Percentiles rank a stretch among this genome's conserved stretches.
These are phyloP conservation scores for Crax fasciolata DNA, from an alignment of 2,797 vertebrate species.

Conservation along the genomic window DNA sequence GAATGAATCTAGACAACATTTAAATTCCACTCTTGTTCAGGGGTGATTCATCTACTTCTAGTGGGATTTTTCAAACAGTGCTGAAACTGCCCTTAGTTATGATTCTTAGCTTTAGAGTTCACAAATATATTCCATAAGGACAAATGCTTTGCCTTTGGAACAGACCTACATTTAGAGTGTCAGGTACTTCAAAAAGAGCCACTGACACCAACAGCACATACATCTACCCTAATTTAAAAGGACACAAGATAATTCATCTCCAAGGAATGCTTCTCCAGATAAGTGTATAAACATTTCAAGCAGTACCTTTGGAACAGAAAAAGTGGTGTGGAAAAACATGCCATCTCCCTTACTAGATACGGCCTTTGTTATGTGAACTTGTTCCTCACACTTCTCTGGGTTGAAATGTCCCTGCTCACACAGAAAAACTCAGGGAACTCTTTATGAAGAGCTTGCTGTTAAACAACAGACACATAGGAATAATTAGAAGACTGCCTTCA, in stretches of 20 bases:
- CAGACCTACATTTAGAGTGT: not conserved
- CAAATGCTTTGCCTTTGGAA: not conserved
- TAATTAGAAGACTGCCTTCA: constrained; percentile 31
- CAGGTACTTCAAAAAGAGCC: not conserved
- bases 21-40: not conserved
- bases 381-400: not conserved
- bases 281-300: not conserved
- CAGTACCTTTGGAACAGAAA: not conserved
- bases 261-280: not conserved
- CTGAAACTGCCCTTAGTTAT: not conserved
- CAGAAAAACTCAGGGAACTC: not conserved
- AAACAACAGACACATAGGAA: not conserved
- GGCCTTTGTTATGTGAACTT: not conserved
- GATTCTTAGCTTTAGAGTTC: not conserved
- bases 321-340: not conserved
- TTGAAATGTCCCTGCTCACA: not conserved
- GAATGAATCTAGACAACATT: not conserved
- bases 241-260: not conserved
- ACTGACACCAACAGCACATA: not conserved
- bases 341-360: not conserved
- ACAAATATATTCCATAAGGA: not conserved
- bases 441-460: not conserved
- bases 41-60: not conserved
- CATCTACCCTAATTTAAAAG: not conserved
- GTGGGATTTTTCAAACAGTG: not conserved